Conservation (phyloP, 2,797 vertebrate species). For the Phoeniculus purpureus region DNA sequence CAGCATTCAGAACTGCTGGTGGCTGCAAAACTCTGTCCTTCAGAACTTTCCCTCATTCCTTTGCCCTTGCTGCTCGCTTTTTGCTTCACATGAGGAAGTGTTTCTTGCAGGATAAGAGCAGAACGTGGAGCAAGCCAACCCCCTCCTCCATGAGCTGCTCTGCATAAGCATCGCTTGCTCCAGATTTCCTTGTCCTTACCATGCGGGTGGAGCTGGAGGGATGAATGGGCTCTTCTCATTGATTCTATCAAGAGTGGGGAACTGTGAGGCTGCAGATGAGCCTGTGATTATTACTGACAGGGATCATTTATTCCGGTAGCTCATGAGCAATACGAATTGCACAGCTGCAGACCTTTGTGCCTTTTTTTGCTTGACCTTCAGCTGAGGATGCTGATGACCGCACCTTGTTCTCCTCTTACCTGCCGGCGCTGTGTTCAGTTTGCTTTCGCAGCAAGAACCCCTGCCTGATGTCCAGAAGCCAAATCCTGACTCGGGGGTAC, state of each 20-base stretch:
- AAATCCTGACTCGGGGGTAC: not conserved
- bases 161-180: not conserved
- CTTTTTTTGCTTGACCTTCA: slow-evolving; percentile 73
- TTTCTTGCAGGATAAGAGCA: not conserved
- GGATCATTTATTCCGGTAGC: slow-evolving; percentile 19
- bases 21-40: not conserved
- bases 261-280: slow-evolving; percentile 28
- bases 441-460: slow-evolving; percentile 30
- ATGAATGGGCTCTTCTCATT: not conserved
- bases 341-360: slow-evolving; percentile 75
- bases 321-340: slow-evolving; percentile 69
- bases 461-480: slow-evolving; percentile 27
- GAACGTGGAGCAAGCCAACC: not conserved
- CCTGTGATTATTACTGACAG: not conserved
- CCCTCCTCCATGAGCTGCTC: rapidly evolving
- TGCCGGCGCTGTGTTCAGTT: slow-evolving; percentile 32
- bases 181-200: not conserved
- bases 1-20: not conserved
- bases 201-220: not conserved
- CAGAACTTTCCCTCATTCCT: not conserved
- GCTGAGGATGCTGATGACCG: slow-evolving; percentile 59
- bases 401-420: slow-evolving; percentile 72
- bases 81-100: not conserved
- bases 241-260: not conserved
- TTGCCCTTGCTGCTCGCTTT: not conserved